phyloP scores from a whole-genome alignment of 1,140 invertebrate genomes.

The Arctopsyche grandis region DNA sequence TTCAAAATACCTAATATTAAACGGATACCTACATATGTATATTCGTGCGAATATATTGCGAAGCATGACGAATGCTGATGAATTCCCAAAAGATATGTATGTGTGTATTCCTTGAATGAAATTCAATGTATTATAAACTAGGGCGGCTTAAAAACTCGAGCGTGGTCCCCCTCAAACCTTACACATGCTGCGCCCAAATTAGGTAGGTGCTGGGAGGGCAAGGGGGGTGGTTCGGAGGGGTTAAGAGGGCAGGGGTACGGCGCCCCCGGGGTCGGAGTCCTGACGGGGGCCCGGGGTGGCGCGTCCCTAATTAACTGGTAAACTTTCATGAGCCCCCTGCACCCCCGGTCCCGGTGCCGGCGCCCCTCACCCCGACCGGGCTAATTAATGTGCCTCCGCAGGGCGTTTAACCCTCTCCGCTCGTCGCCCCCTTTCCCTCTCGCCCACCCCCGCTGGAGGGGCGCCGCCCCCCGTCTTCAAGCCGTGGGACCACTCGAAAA shows the following conservation, averaged over 20 bases:
- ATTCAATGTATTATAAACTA: conserved; percentile 51
- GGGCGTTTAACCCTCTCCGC: conserved; percentile 57
- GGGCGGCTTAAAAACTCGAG: conserved; percentile 53
- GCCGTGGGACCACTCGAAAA: conserved; percentile 2
- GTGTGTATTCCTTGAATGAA: conserved; percentile 39
- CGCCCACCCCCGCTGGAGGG: conserved; percentile 52
- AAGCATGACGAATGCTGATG: too few species aligned
- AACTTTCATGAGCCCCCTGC: conserved; percentile 63
- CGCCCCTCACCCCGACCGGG: conserved; percentile 52
- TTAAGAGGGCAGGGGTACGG: conserved; percentile 49
- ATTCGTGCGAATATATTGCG: neutral
- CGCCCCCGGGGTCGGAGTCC: conserved; percentile 45
- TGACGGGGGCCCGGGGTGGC: conserved; percentile 52
- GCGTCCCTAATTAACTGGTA: conserved; percentile 66
- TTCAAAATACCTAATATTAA: neutral
- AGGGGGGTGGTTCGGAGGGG: conserved; percentile 53
- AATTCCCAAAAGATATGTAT: too few species aligned
- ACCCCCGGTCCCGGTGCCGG: conserved; percentile 39
- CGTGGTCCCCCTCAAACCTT: conserved; percentile 50
- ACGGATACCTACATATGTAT: neutral
- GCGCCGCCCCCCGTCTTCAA: conserved; percentile 27
- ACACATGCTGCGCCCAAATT: conserved; percentile 54
- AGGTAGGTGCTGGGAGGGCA: conserved; percentile 41
- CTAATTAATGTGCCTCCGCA: conserved; percentile 65
- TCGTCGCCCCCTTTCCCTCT: neutral